Evolutionary conservation across 2,797 vertebrate genomes (phyloP).

Genomic region (Rhinophrynus dorsalis): DNA sequence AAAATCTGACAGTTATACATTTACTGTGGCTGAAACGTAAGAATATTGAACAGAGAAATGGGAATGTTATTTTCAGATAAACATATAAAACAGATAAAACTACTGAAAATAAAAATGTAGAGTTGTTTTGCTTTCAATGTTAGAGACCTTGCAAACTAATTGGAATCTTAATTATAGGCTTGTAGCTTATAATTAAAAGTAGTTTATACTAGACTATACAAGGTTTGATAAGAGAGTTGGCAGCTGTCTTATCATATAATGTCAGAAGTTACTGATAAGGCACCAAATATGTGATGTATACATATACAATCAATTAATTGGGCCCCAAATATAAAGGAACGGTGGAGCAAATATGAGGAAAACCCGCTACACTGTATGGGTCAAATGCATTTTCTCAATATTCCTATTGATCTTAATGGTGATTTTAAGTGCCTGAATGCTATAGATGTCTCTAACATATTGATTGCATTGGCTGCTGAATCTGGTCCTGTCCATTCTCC

Average conservation of each 20-base stretch:
- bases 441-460: too few species aligned
- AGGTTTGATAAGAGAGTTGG: not conserved
- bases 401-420: too few species aligned
- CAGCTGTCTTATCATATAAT: not conserved
- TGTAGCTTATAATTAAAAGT: constrained; percentile 31
- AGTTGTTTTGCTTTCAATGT: not conserved
- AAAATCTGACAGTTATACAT: not conserved
- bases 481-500: too few species aligned
- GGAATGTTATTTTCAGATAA: not conserved
- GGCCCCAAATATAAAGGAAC: too few species aligned
- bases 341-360: too few species aligned
- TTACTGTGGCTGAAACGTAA: not conserved
- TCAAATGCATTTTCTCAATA: too few species aligned
- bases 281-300: too few species aligned
- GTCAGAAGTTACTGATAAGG: not conserved
- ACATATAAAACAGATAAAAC: not conserved
- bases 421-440: too few species aligned
- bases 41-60: not conserved
- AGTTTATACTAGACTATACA: constrained; percentile 8
- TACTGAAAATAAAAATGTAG: not conserved
- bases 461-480: too few species aligned
- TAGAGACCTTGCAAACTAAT: constrained; percentile 2
- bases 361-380: too few species aligned
- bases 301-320: too few species aligned
- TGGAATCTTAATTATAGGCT: constrained; percentile 12